Evolutionary conservation across 2,113 vertebrate genomes (phyloP).

Genomic region (Podilymbus podiceps): DNA sequence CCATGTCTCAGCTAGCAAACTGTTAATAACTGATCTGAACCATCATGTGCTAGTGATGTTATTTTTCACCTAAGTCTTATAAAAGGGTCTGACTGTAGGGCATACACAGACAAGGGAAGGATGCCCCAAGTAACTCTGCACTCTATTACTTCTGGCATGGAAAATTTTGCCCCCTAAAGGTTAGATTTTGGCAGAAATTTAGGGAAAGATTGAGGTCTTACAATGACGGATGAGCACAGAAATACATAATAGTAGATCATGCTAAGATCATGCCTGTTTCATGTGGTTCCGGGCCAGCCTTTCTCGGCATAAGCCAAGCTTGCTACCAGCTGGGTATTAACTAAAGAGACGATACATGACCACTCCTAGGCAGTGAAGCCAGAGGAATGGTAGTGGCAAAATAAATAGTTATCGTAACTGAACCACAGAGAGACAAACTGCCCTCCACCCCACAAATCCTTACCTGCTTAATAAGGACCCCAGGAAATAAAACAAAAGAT

Average conservation of each 20-base stretch:
- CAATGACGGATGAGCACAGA: not conserved
- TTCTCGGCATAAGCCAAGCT: not conserved
- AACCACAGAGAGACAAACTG: not conserved
- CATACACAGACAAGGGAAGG: not conserved
- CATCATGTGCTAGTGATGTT: not conserved
- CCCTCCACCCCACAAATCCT: not conserved
- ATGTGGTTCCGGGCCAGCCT: not conserved
- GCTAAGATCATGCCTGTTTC: not conserved
- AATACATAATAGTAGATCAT: not conserved
- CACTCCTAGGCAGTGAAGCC: not conserved
- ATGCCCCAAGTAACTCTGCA: not conserved
- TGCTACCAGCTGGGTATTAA: not conserved
- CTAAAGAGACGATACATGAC: not conserved
- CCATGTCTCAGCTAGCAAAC: not conserved
- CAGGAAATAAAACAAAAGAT: not conserved
- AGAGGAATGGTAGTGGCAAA: not conserved
- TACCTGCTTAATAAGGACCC: not conserved
- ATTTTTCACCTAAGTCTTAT: not conserved
- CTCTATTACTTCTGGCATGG: not conserved
- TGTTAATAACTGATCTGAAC: not conserved
- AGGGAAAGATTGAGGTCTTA: not conserved
- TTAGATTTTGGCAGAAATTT: not conserved
- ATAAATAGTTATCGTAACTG: not conserved
- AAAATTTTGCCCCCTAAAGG: not conserved
- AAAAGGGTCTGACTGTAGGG: not conserved